Evolutionary conservation across 2,113 vertebrate genomes (phyloP).

Genomic region (Phalacrocorax aristotelis): DNA sequence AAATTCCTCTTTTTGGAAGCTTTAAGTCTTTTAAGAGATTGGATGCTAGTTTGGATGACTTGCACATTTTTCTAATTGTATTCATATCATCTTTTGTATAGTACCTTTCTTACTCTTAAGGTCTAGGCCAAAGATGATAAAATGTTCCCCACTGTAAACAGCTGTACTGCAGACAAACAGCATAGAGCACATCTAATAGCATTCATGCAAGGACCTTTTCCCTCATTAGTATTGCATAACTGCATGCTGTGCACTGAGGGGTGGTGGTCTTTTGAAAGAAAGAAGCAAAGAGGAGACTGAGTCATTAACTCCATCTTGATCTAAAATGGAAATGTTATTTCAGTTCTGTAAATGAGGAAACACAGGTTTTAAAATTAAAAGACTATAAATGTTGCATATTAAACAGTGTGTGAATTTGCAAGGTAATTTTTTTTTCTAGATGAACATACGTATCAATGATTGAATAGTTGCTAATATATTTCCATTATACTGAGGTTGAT

Average conservation of each 20-base stretch:
- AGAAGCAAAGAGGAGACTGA: background rate
- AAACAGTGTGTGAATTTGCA: background rate
- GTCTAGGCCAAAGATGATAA: background rate
- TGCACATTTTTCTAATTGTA: background rate
- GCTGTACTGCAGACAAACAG: background rate
- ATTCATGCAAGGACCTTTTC: background rate
- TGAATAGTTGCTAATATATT: background rate
- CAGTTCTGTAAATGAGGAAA: background rate
- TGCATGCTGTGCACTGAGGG: background rate
- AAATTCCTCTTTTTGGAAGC: background rate
- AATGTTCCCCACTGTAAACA: background rate
- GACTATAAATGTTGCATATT: background rate
- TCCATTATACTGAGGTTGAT: background rate
- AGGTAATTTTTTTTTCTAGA: background rate
- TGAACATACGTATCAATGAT: background rate
- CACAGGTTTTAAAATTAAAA: background rate
- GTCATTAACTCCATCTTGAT: background rate
- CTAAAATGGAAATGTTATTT: background rate
- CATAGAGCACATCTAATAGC: background rate
- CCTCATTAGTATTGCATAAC: background rate
- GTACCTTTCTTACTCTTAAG: background rate
- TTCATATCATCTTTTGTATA: background rate
- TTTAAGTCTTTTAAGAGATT: background rate
- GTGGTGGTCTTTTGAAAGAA: background rate
- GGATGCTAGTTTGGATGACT: background rate